Percentiles rank a stretch among this genome's conserved stretches.
These are phyloP conservation scores for Smutsia gigantea DNA, from an alignment of 2,797 vertebrate species.

Conservation along the genomic window DNA sequence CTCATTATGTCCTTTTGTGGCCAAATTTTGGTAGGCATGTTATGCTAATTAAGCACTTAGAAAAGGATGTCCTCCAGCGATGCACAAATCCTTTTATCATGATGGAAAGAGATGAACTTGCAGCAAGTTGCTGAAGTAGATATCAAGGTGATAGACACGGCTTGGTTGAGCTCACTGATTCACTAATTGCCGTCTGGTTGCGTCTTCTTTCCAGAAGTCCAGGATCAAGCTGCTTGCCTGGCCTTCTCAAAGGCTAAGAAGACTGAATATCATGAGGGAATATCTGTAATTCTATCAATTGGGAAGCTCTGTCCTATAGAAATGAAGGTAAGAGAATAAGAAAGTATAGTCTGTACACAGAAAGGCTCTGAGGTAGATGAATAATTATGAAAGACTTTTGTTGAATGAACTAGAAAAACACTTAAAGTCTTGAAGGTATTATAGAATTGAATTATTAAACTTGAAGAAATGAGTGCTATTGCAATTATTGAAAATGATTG, in stretches of 20 bases:
- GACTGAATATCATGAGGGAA: background rate
- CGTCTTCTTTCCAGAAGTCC: background rate
- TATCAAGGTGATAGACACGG: background rate
- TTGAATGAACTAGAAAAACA: slow-evolving; percentile 1
- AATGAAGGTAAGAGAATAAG: background rate
- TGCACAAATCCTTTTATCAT: background rate
- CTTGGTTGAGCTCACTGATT: background rate
- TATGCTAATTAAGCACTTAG: background rate
- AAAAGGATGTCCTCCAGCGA: background rate
- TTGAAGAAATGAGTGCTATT: slow-evolving; percentile 15
- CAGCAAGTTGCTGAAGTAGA: background rate
- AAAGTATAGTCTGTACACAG: background rate
- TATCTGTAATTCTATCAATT: background rate
- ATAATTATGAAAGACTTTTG: background rate
- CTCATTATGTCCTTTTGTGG: background rate
- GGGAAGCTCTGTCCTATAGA: background rate
- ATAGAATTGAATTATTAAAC: slow-evolving; percentile 55
- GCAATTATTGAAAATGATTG: background rate
- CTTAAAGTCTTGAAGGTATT: slow-evolving; percentile 39
- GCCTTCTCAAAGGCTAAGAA: background rate
- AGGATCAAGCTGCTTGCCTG: background rate
- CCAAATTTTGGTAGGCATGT: background rate
- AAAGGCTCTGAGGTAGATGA: background rate
- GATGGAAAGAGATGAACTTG: background rate
- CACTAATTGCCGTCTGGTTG: background rate